These are phyloP conservation scores for Datnioides undecimradiatus DNA, from an alignment of 2,113 vertebrate genomes.

Conservation along the genomic window DNA sequence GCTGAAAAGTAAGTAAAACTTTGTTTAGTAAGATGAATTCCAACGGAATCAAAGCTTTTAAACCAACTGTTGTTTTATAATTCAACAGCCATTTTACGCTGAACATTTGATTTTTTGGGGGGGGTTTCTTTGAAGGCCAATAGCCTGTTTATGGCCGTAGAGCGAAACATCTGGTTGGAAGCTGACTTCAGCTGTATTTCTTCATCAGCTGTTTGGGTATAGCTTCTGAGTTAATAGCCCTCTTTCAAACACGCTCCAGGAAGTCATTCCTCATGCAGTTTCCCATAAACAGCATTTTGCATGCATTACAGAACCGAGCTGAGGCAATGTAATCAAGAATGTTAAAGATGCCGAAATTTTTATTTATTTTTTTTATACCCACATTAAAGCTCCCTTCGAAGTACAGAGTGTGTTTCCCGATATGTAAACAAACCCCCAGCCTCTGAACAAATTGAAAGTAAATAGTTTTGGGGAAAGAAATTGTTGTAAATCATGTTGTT, in stretches of 20 bases:
- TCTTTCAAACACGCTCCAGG: constrained; percentile 34
- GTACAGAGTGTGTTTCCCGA: constrained; percentile 22
- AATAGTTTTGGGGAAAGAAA: constrained; percentile 42
- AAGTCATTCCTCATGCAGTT: constrained; percentile 51
- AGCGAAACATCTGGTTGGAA: constrained; percentile 28
- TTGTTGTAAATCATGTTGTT: constrained; percentile 30
- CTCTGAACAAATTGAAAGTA: constrained; percentile 53
- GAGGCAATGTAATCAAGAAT: constrained; percentile 43
- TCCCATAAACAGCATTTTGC: constrained; percentile 59
- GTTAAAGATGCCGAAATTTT: constrained; percentile 40
- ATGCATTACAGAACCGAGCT: constrained; percentile 34
- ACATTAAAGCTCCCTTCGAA: constrained; percentile 53
- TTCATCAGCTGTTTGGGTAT: constrained; percentile 30
- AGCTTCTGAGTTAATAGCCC: constrained; percentile 38
- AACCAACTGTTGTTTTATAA: background rate
- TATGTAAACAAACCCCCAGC: constrained; percentile 56
- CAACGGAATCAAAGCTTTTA: background rate
- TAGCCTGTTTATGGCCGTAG: background rate
- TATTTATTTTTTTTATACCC: constrained; percentile 41
- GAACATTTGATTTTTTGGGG: background rate
- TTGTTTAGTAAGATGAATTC: background rate
- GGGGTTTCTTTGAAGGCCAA: background rate
- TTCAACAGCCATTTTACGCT: background rate
- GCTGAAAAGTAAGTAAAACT: too few relatives aligned
- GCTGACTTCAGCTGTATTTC: constrained; percentile 2